Conservation (phyloP, 2,888 invertebrate genomes). For the Hyppa rectilinea region DNA sequence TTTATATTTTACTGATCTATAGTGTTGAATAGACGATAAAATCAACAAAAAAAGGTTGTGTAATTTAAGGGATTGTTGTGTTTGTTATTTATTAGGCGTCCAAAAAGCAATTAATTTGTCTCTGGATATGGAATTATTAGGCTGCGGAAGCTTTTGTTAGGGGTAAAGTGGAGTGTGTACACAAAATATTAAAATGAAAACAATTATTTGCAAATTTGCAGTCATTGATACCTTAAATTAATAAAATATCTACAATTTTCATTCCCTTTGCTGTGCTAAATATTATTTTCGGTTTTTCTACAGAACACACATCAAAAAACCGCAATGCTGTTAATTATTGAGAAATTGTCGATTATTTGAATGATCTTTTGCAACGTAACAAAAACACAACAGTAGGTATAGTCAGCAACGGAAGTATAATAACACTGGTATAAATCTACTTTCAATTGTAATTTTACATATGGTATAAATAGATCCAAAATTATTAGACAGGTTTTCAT, state of each 20-base stretch:
- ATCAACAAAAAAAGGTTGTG: not conserved
- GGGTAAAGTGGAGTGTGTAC: not conserved
- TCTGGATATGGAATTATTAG: slow-evolving; percentile 10
- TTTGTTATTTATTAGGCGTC: slow-evolving; percentile 16
- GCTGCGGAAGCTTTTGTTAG: slow-evolving; percentile 31
- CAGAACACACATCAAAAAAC: slow-evolving; percentile 12
- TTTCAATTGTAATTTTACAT: too few species aligned
- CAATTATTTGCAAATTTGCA: too few species aligned
- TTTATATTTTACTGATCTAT: too few species aligned
- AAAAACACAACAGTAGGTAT: too few species aligned
- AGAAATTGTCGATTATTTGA: slow-evolving; percentile 51
- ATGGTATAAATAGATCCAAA: too few species aligned
- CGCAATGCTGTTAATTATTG: slow-evolving; percentile 27
- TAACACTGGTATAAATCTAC: too few species aligned
- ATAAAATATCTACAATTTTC: not conserved
- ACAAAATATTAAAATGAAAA: too few species aligned
- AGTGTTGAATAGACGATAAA: not conserved
- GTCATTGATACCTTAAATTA: not conserved
- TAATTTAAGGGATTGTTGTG: not conserved
- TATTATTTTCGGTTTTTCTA: slow-evolving; percentile 11
- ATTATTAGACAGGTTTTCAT: too few species aligned
- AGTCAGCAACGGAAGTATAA: too few species aligned
- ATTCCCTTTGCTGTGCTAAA: not conserved
- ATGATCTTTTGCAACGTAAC: too few species aligned
- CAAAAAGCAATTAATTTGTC: slow-evolving; percentile 20